Base-by-base conservation (phyloP, 2,113 vertebrate genomes). In the Chaetura pelagica region DNA sequence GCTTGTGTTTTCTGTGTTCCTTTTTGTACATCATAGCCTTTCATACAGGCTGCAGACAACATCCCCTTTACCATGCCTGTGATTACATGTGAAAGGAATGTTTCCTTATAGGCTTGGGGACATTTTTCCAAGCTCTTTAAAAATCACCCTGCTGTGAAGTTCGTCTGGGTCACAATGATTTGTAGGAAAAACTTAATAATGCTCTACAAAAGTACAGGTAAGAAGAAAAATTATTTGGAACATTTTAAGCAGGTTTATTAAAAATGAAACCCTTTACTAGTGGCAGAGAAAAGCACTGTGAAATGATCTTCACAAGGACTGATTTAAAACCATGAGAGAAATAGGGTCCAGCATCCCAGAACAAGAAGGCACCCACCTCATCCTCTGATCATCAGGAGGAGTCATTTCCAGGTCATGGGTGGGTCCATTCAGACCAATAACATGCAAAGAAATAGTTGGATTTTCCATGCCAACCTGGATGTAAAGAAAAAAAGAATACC, bases 371-470 rank as follows among this genome's bases (percentile, higher is more conserved):
- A 94, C 98, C 67, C 96, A 99, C 99, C 99, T 98, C 97, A 99
- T 99, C 61, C 99, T 98, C 12, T 98, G 98, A 81, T 99, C 99
- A 2, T 99, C 99, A 0, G 99, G 99, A 5, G 98, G 98, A 89
- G 97, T 99, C 99, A 99, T 99, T 97, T 99, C 99, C 76, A 99
- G 98, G 59, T 99, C 99, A 84, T 99, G 99, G 22, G 98, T 98
- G 24, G 99, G 99, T 10, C 99, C 99, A 3, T 99, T 99, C 32
- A 99, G 97, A 96, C 99, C 99, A 42, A 99, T 99, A 24, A 99
- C 98, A 4, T 99, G 99, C 82, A 99, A 97, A 74, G 98, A 99
- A 94, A 99, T 99, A 10, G 98, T 98, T 9, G 99, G 99, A 94
- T 99, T 99, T 94, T 99, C 99, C 93, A 98, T 99, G 15, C 99